These are phyloP conservation scores for Leptarthrus brevirostris DNA, from an alignment of 2,888 invertebrate genomes.

Conservation along the genomic window DNA sequence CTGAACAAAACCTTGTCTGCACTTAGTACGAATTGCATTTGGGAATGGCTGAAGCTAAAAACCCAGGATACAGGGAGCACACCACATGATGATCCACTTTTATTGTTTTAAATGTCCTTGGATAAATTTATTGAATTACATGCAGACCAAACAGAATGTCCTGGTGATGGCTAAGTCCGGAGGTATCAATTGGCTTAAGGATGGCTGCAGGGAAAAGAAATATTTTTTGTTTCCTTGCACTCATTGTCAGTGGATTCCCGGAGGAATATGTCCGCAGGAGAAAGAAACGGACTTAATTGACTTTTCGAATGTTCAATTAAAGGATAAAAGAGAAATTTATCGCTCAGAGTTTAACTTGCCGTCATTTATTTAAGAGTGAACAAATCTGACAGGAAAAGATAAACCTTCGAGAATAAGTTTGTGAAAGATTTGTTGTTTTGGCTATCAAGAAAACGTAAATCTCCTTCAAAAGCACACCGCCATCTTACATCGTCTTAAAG, in stretches of 20 bases:
- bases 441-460: no score
- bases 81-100: conserved; percentile 24
- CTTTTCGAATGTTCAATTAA: conserved; percentile 28
- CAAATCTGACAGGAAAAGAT: not conserved
- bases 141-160: conserved; percentile 39
- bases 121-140: conserved; percentile 33
- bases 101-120: conserved; percentile 42
- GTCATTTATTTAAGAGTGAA: not conserved
- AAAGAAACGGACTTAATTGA: conserved; percentile 10
- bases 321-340: not conserved
- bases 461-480: no score
- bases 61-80: not conserved
- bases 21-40: not conserved
- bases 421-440: not conserved
- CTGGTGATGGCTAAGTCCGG: not conserved
- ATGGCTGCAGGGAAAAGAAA: not conserved
- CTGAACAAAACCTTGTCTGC: not conserved
- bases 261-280: not conserved
- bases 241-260: not conserved
- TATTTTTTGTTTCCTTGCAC: not conserved
- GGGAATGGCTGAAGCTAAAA: not conserved
- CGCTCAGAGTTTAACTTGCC: not conserved
- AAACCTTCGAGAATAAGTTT: not conserved
- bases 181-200: conserved; percentile 45
- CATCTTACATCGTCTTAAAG: not conserved